These are phyloP conservation scores for Neoniphon sammara DNA, from an alignment of 2,797 vertebrate species.

Conservation along the genomic window DNA sequence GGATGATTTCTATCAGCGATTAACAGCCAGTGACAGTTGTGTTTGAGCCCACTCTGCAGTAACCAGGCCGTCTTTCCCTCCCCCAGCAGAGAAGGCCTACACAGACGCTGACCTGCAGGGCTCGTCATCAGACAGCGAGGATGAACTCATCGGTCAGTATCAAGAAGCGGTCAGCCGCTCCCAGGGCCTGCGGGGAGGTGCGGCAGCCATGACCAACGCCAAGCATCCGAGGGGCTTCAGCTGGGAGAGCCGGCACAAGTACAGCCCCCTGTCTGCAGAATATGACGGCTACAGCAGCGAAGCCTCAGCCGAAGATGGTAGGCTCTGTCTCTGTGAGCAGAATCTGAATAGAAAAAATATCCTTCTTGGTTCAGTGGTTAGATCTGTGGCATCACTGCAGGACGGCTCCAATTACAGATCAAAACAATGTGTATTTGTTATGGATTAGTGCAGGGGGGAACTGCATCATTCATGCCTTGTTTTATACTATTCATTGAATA, in stretches of 20 bases:
- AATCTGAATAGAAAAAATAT: neutral
- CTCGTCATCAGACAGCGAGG: conserved; percentile 97
- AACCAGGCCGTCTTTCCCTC: neutral
- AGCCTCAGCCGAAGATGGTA: conserved; percentile 93
- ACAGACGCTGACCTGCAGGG: conserved; percentile 86
- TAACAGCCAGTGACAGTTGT: no score
- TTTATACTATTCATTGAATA: no score
- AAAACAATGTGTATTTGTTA: no score
- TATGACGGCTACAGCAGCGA: conserved; percentile 97
- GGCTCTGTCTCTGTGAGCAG: conserved; percentile 45
- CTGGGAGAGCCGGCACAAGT: conserved; percentile 95
- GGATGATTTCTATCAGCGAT: conserved; percentile 1
- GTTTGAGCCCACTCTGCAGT: neutral
- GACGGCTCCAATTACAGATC: no score
- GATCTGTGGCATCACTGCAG: no score
- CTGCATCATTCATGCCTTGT: no score
- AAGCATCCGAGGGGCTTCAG: conserved; percentile 86
- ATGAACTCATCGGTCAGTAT: conserved; percentile 94
- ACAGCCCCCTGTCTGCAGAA: conserved; percentile 91
- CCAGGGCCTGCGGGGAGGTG: conserved; percentile 85
- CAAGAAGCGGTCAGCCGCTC: conserved; percentile 93
- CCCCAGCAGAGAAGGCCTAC: conserved; percentile 87
- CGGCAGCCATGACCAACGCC: conserved; percentile 69
- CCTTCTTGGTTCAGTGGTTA: no score
- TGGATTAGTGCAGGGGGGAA: no score